A percentile compares a stretch with the other conserved stretches of the same genome.
Evolutionary conservation across 2,888 invertebrate genomes (phyloP).

Genomic region (Nephrotoma appendiculata): DNA sequence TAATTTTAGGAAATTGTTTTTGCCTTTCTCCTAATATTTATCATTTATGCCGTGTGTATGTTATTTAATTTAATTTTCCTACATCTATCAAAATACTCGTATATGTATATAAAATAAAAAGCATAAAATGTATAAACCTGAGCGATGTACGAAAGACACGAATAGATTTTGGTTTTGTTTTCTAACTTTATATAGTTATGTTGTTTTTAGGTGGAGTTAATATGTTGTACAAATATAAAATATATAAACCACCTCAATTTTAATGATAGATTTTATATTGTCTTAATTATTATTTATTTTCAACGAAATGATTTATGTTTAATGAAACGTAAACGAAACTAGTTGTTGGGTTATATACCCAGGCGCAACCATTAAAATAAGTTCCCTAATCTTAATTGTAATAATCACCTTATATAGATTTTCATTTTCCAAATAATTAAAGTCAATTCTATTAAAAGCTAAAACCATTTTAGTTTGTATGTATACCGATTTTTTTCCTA

Average conservation of each 20-base stretch:
- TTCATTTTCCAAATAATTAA: background rate
- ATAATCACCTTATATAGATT: background rate
- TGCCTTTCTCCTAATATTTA: background rate
- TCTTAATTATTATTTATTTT: background rate
- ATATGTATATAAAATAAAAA: background rate
- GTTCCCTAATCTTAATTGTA: background rate
- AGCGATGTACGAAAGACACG: background rate
- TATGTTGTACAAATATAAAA: background rate
- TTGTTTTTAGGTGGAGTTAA: background rate
- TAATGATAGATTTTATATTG: background rate
- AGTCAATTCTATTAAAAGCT: background rate
- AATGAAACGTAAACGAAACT: background rate
- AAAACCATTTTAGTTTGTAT: background rate
- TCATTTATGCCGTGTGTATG: background rate
- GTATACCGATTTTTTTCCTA: background rate
- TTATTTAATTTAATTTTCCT: background rate
- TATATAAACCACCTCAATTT: background rate
- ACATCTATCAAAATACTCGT: background rate
- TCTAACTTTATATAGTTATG: background rate
- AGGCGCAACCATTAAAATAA: background rate
- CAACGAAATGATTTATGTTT: background rate
- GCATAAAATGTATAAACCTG: background rate
- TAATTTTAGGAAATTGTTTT: background rate
- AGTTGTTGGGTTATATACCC: background rate
- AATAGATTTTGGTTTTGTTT: background rate